Evolutionary conservation across 2,888 invertebrate genomes (phyloP), one percentile per base, ranked within the genome.

Genomic region (Caenorhabditis imperialis): DNA sequence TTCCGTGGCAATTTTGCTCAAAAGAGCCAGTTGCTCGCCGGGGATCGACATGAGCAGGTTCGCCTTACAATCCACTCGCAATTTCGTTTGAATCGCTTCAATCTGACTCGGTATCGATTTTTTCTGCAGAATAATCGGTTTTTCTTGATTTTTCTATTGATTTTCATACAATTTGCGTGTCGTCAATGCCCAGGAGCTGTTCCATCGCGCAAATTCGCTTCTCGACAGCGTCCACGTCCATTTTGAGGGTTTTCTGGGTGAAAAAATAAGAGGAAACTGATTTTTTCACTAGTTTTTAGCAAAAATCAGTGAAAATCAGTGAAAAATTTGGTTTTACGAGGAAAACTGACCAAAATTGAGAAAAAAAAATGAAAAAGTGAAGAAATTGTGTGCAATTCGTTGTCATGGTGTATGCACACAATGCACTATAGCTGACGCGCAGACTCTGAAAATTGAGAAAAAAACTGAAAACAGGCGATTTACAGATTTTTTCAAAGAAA

Each of bases 31-130:
- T 35, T 67, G 57, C 7, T 48, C 16, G 0, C 48, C 10, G 1
- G 67, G 67, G 16, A 57, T 51, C 38, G 57, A 57, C 57, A 67
- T 57, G 10, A 67, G 44, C n/a, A 67, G 18, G 18, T 50, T 58
- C 18, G 67, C 67, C 20, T 67, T 57, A 22, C 67, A 67, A 30
- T 67, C 51, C 2, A 57, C 51, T 4, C 50, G 50, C 30, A 67
- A 48, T 23, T 57, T 67, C 18, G 30, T 20, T 50, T 57, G 57
- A 25, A 67, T n/a, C 6, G 50, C 44, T 4, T 57, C 67, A 44
- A 67, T 67, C 50, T 57, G 51, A 7, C 35, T 20, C 14, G 57
- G 57, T 23, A 67, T 67, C 10, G 67, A 42, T 27, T 27, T 57
- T 50, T 20, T 35, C 67, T 67, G 42, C 14, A 61, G 27, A 51